These are phyloP conservation scores for Spodoptera exigua DNA, from an alignment of 2,888 invertebrate species.

Conservation along the genomic window DNA sequence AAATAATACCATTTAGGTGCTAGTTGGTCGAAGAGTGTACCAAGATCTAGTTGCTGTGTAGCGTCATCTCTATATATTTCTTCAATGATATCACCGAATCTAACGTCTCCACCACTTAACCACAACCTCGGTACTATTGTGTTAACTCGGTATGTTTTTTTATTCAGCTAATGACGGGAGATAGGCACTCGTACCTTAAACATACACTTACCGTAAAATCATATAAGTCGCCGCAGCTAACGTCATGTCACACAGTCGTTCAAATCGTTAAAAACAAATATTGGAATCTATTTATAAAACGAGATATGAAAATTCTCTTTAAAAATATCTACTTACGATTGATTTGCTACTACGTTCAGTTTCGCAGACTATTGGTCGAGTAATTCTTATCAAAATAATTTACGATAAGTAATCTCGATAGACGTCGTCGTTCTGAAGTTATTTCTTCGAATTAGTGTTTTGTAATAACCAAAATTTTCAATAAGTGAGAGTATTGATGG, in stretches of 20 bases:
- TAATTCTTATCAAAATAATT: conserved; percentile 45
- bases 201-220: no score
- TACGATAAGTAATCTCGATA: conserved; percentile 44
- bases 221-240: conserved; percentile 12
- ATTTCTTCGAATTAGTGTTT: conserved; percentile 21
- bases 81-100: conserved; percentile 57
- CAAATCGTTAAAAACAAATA: neutral
- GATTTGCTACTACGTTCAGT: conserved; percentile 8
- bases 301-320: conserved; percentile 15
- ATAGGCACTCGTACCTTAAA: no score
- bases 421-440: conserved; percentile 10
- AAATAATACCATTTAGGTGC: conserved; percentile 3
- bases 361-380: conserved; percentile 38
- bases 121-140: conserved; percentile 12
- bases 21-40: conserved; percentile 21
- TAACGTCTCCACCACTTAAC: conserved; percentile 32
- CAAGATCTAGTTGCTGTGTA: conserved; percentile 35
- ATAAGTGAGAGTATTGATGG: conserved; percentile 14
- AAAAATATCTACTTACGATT: conserved; percentile 10
- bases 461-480: conserved; percentile 17
- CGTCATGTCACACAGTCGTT: no score
- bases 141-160: conserved; percentile 13
- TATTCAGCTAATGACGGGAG: conserved; percentile 6
- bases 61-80: conserved; percentile 57
- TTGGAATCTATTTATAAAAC: conserved; percentile 1